Percentiles rank a stretch among this genome's conserved stretches.
Evolutionary conservation across 2,113 vertebrate genomes (phyloP).

Genomic region (Micromys minutus): DNA sequence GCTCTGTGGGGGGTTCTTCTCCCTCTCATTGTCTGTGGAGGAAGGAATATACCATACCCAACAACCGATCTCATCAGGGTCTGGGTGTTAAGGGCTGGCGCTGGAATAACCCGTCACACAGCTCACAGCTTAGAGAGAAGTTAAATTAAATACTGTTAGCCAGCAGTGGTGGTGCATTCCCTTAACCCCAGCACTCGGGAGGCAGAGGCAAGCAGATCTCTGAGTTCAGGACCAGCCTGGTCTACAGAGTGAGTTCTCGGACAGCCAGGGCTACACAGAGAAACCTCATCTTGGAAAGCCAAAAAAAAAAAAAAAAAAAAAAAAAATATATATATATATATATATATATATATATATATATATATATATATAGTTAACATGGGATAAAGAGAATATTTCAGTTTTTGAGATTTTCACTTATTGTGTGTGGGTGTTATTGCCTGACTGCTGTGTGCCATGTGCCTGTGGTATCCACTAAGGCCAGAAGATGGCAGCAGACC

Average conservation of each 20-base stretch:
- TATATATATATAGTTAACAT: constrained; percentile 37
- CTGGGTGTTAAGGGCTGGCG: constrained; percentile 12
- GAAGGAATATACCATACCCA: constrained; percentile 18
- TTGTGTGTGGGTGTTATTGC: background rate
- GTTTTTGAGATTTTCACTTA: background rate
- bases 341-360: too few species aligned
- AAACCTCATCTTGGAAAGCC: too few species aligned
- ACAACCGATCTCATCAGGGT: background rate
- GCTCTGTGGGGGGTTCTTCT: background rate
- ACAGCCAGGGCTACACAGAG: too few species aligned
- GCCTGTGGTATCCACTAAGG: background rate
- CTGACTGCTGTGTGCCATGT: background rate
- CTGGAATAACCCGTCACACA: constrained; percentile 25
- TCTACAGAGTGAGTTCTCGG: too few species aligned
- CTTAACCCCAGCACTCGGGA: background rate
- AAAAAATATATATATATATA: too few species aligned
- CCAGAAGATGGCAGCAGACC: background rate
- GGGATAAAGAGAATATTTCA: constrained; percentile 11
- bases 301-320: too few species aligned
- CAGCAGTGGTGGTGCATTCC: too few species aligned
- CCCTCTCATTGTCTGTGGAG: background rate
- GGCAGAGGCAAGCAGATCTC: background rate
- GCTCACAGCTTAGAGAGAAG: constrained; percentile 3
- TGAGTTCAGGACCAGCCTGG: too few species aligned
- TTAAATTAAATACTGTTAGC: constrained; percentile 47